Percentiles rank a stretch among this genome's conserved stretches.
These are phyloP conservation scores for Hemiscyllium ocellatum DNA, from an alignment of 2,113 vertebrate genomes.

Conservation along the genomic window DNA sequence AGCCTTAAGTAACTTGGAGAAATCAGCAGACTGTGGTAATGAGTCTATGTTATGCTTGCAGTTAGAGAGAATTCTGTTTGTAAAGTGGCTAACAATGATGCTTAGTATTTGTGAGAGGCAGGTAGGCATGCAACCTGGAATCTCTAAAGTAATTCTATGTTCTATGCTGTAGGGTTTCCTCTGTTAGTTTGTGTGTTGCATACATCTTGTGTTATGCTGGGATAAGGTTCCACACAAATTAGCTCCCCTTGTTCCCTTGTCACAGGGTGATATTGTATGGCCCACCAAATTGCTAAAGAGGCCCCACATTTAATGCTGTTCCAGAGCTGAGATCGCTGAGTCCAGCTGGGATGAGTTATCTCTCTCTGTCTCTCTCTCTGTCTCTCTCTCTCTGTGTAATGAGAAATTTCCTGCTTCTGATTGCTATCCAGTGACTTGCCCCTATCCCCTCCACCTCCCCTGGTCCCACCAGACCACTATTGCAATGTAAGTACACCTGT, in stretches of 20 bases:
- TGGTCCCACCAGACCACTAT: neutral
- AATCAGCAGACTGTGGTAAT: neutral
- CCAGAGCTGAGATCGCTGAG: neutral
- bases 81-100: neutral
- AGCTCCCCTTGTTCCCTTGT: neutral
- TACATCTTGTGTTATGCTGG: neutral
- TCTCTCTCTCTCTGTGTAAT: neutral
- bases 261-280: neutral
- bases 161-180: constrained; percentile 11
- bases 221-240: neutral
- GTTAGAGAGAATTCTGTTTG: neutral
- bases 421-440: neutral
- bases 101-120: neutral
- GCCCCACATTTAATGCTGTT: neutral
- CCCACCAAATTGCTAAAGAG: neutral
- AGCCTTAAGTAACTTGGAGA: neutral
- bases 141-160: neutral
- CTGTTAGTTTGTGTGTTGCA: neutral
- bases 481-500: neutral
- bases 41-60: neutral
- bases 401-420: neutral
- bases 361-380: neutral
- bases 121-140: neutral
- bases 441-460: neutral
- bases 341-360: neutral